Evolutionary conservation across 2,888 invertebrate genomes (phyloP), one percentile per base, ranked within the genome.

Genomic region (Ormyrus nitidulus): DNA sequence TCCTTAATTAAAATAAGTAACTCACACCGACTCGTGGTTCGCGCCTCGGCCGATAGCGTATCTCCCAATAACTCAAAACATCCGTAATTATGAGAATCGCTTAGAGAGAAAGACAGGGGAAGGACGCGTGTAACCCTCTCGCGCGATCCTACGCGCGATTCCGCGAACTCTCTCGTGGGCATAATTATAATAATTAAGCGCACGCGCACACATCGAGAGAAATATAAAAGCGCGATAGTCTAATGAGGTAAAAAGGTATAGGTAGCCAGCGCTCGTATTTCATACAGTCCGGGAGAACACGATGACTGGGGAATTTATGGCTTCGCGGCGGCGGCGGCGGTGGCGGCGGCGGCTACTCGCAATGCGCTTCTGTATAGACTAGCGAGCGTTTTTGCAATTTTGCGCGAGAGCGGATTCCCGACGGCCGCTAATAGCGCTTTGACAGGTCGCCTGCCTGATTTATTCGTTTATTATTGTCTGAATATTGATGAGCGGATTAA

Each of bases 401-500:
- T 62, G 64, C 56, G 49, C 73, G 53, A n/a, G 13, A 51, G 66
- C 34, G 68, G 44, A 65, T 72, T 80, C 74, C 46, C 49, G 8
- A 56, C 56, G 59, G 54, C 19, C 62, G 69, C 72, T 81, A 76
- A 79, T 81, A 72, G 72, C 34, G 34, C 81, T 66, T 66, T 58
- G 79, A 76, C 79, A 69, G 34, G 56, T 46, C 68, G 10, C 34
- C 34, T 34, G 61, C 62, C n/a, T 80, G 80, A 82, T 82, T 82
- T 80, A 80, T 82, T 68, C 68, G 68, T 53, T 79, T 82, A 82
- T 77, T 70, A 77, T 77, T 77, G 72, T 56, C 69, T 72, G 82
- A 75, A 82, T 82, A 82, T 78, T 78, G 80, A 80, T 82, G 75
- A 68, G 65, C 80, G 80, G 34, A 82, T 80, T 78, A 78, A 78